Evolutionary conservation across 2,797 vertebrate genomes (phyloP).

Genomic region (Antrozous pallidus): DNA sequence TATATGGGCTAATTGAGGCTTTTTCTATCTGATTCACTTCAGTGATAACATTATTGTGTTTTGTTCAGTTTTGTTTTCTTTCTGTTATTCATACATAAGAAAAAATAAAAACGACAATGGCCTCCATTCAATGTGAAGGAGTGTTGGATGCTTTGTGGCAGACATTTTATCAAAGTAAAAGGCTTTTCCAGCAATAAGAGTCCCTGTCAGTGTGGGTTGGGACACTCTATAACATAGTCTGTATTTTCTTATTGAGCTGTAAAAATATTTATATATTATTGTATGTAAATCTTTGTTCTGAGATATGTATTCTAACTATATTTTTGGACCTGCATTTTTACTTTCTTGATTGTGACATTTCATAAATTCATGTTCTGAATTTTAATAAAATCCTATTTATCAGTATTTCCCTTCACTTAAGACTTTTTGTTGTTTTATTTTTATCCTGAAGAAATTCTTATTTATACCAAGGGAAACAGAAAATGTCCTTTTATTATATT

Average conservation of each 20-base stretch:
- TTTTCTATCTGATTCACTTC: background rate
- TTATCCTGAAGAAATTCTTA: background rate
- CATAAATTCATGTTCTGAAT: background rate
- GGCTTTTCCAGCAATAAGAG: background rate
- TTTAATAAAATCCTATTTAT: background rate
- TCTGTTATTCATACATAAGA: background rate
- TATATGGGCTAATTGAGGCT: background rate
- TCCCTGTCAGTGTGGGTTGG: background rate
- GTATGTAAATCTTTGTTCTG: background rate
- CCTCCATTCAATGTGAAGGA: background rate
- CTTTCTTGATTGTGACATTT: background rate
- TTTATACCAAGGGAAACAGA: background rate
- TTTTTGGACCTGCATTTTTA: background rate
- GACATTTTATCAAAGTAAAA: constrained; percentile 33
- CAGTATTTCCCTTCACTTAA: background rate
- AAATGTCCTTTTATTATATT: background rate
- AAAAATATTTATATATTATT: background rate
- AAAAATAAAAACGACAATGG: constrained; percentile 25
- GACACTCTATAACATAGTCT: background rate
- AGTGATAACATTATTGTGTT: background rate
- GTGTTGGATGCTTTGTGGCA: background rate
- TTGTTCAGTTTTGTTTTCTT: background rate
- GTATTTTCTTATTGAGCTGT: background rate
- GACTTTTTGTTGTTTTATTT: background rate
- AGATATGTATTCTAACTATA: background rate